These are phyloP conservation scores for Styela plicata DNA, from an alignment of 23 tunicate genomes.

Conservation along the genomic window DNA sequence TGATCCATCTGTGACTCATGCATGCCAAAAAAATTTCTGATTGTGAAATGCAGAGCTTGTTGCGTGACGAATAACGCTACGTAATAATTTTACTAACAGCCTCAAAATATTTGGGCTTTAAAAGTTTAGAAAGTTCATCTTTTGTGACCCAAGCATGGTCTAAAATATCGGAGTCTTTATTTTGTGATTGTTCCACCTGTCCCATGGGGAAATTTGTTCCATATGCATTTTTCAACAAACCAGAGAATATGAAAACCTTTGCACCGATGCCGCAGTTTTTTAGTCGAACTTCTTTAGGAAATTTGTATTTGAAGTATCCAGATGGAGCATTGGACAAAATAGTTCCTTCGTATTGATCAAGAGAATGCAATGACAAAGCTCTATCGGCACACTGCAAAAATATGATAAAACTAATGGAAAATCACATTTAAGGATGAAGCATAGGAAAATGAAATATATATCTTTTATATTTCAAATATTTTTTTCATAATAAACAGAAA, in stretches of 20 bases:
- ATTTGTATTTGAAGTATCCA: constrained; percentile 77
- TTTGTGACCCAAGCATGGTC: constrained; percentile 76
- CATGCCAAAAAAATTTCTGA: too few species aligned
- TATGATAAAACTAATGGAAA: too few species aligned
- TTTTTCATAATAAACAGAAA: too few species aligned
- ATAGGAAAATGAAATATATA: too few species aligned
- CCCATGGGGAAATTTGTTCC: not conserved
- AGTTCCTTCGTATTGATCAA: not conserved
- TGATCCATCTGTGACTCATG: too few species aligned
- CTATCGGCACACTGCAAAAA: constrained; percentile 56
- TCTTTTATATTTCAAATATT: too few species aligned
- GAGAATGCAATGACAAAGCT: constrained; percentile 32
- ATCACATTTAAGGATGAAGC: too few species aligned
- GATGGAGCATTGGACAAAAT: constrained; percentile 83
- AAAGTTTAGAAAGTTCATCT: constrained; percentile 48
- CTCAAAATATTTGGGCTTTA: constrained; percentile 76
- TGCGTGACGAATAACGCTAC: too few species aligned
- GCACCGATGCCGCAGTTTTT: constrained; percentile 43
- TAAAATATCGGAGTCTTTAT: constrained; percentile 18
- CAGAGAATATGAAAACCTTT: constrained; percentile 70
- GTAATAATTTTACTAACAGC: constrained; percentile 39
- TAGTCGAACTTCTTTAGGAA: constrained; percentile 68
- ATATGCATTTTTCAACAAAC: constrained; percentile 31
- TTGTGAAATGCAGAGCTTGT: too few species aligned
- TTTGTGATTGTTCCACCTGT: not conserved